phyloP scores from a whole-genome alignment of 2,888 invertebrate species.

The Uropetala carovei region DNA sequence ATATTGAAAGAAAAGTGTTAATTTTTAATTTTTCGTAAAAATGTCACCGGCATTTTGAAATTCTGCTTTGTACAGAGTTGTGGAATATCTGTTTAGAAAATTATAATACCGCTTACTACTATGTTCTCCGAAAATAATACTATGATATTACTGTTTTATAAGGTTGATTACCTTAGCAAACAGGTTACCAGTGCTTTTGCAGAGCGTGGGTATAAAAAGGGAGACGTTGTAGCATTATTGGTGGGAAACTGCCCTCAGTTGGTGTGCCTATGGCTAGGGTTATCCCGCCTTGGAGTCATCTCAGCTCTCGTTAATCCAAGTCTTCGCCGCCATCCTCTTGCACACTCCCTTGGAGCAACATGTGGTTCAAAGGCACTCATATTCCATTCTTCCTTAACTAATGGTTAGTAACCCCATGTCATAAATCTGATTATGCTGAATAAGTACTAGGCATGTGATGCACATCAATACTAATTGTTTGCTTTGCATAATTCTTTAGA shows the following conservation, averaged over 20 bases:
- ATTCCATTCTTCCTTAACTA: conserved; percentile 42
- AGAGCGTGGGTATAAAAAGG: conserved; percentile 79
- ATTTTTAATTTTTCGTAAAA: no score
- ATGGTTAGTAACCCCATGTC: conserved; percentile 18
- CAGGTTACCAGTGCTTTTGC: conserved; percentile 81
- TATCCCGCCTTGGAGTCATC: conserved; percentile 90
- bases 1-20: no score
- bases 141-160: conserved; percentile 69
- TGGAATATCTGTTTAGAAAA: no score
- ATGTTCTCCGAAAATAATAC: no score
- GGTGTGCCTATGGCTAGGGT: conserved; percentile 92
- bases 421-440: background rate
- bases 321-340: conserved; percentile 86
- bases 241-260: conserved; percentile 94
- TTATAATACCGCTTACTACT: no score
- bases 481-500: no score
- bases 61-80: no score
- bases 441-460: no score
- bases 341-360: conserved; percentile 87
- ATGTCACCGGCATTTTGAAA: no score
- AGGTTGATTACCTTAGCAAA: conserved; percentile 83
- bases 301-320: conserved; percentile 95
- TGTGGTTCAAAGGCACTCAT: conserved; percentile 13
- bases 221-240: conserved; percentile 92
- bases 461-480: background rate